Evolutionary conservation across 2,113 vertebrate genomes (phyloP).

Genomic region (Symphodus melops): DNA sequence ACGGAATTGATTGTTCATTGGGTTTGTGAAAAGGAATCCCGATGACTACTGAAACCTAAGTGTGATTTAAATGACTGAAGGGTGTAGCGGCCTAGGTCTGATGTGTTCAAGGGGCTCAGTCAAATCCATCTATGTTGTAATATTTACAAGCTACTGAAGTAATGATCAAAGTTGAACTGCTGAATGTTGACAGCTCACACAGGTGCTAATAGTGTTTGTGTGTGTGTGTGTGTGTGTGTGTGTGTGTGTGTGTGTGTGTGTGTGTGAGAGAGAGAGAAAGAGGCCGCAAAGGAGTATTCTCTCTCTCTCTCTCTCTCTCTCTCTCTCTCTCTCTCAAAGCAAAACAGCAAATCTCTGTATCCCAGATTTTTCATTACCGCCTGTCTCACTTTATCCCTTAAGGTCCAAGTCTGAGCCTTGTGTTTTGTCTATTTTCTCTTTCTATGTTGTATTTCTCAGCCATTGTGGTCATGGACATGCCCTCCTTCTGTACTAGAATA

Average conservation of each 20-base stretch:
- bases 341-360: constrained; percentile 68
- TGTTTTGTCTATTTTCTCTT: constrained; percentile 31
- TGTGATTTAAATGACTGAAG: constrained; percentile 66
- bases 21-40: constrained; percentile 72
- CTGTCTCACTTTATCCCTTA: constrained; percentile 58
- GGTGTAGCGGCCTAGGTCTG: constrained; percentile 32
- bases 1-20: constrained; percentile 74
- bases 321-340: constrained; percentile 46
- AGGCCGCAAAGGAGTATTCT: constrained; percentile 15
- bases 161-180: constrained; percentile 24
- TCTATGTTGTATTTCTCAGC: constrained; percentile 39
- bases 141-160: too few relatives aligned
- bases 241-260: too few relatives aligned
- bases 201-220: constrained; percentile 28
- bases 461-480: constrained; percentile 35
- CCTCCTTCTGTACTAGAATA: constrained; percentile 57
- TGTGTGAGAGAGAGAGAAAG: background rate
- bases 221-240: background rate
- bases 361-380: constrained; percentile 63
- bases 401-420: constrained; percentile 56
- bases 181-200: constrained; percentile 24
- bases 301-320: constrained; percentile 6
- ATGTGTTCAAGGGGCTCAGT: background rate
- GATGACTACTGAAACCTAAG: constrained; percentile 68
- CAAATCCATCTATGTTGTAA: background rate